Evolutionary conservation across 2,797 vertebrate genomes (phyloP), one percentile per base, ranked within the genome.

Genomic region (Halcyon leucocephala): DNA sequence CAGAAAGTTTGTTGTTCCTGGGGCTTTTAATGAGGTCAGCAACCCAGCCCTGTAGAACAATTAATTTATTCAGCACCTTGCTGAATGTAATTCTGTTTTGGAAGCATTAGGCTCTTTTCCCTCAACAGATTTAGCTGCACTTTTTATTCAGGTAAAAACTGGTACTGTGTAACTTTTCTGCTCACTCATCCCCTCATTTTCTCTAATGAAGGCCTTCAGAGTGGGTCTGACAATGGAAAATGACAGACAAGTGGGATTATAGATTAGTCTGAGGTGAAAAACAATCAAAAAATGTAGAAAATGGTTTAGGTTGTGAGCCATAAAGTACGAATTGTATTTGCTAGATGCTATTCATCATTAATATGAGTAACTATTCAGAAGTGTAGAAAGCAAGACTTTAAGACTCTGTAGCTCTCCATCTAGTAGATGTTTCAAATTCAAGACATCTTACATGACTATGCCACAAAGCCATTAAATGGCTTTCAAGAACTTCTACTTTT

Each of bases 21-120:
- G 42, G 35, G 9, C 24, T 91, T 94, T 96, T 97, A 96, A 95
- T 96, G 54, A 90, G 86, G 52, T 92, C 90, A 91, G 41, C 87
- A 89, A 92, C 81, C 73, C n/a, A 95, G 70, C 93, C 74, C 87
- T 95, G 67, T 92, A 95, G 85, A 97, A 86, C 73, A 94, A 95
- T 91, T 96, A 95, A 97, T 94, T 97, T 97, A 72, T 94, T 88
- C 90, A 86, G 55, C 72, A 79, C 54, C 58, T 95, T 96, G 49
- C 69, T 93, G 80, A 94, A 95, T 90, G 39, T 85, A 51, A 15
- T 91, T 89, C 92, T 94, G 58, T 94, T 91, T 89, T 82, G 66
- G 94, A 95, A 90, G 60, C 57, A 67, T 95, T 91, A 70, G 24
- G 10, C 12, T 72, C 33, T 66, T 91, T n/a, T 92, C 61, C 55